Base-by-base conservation (phyloP, 2,888 invertebrate species). In the Digitonthophagus gazella region DNA sequence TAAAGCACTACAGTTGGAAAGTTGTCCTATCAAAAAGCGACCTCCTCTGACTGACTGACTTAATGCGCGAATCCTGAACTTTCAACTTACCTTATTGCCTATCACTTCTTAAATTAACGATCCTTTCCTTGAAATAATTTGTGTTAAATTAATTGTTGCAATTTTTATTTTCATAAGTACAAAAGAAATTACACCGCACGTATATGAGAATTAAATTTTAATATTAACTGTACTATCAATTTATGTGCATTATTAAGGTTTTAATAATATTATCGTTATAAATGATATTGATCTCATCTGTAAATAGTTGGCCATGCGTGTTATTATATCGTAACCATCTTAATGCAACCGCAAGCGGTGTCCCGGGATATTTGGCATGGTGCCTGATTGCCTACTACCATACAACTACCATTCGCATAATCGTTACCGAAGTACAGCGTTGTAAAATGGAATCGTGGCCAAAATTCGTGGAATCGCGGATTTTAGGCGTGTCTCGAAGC, bases 391-490 rank as follows among this genome's bases (percentile, higher is more conserved):
- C 11, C 28, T 44, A 44, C 28, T 44, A 44, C 28, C 28, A 44
- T 44, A 44, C 28, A 44, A 44, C 28, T 44, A 44, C 28, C 28
- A 44, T 11, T 44, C 28, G 28, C 28, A 44, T 44, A 44, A 44
- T 44, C 28, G 28, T 44, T 44, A 44, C 28, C 28, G 11, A 44
- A 44, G 28, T 44, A 44, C 28, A 3, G 8, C 28, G 28, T 44
- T 44, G 28, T 44, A 44, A 44, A 44, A 44, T 44, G 28, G 28
- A 44, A 44, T 44, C 28, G 2, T 11, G 11, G 28, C 28, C 28
- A 44, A 44, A 44, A 44, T 74, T 75, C 67, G 77, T 76, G 76
- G 76, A 77, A 77, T 77, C 75, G 76, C 76, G 74, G 73, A 73
- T 75, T 73, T 74, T 72, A 74, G 74, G 28, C 11, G 28, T 44